Conservation (phyloP, 2,888 invertebrate species). For the Nemotelus nigrinus region DNA sequence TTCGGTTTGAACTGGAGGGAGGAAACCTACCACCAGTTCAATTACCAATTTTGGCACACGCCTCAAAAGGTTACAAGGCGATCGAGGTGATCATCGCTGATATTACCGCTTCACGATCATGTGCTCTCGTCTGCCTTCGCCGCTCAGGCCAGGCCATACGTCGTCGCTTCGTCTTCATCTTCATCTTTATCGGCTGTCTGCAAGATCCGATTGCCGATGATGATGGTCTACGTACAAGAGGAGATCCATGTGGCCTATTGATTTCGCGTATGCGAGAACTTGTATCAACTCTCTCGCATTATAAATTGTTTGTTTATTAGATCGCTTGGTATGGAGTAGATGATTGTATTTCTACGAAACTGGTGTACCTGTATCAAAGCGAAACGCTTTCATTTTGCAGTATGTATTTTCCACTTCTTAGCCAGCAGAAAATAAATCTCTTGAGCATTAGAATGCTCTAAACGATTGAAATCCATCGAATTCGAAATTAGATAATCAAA, state of each 20-base stretch:
- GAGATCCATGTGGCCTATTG: constrained; percentile 28
- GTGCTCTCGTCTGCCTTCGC: constrained; percentile 1
- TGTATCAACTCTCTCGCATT: constrained; percentile 15
- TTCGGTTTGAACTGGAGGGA: constrained; percentile 39
- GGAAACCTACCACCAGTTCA: constrained; percentile 49
- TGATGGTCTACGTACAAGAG: background rate
- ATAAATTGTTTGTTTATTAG: constrained; percentile 6
- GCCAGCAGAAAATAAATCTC: constrained; percentile 8
- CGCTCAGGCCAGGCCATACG: background rate
- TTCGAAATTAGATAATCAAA: background rate
- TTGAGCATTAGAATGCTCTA: background rate
- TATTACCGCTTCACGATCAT: constrained; percentile 5
- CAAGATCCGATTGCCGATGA: background rate
- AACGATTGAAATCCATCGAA: background rate
- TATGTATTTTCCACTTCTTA: constrained; percentile 6
- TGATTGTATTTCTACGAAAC: background rate
- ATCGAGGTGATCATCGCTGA: constrained; percentile 40
- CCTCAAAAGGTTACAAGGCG: constrained; percentile 52
- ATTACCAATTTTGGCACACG: constrained; percentile 54
- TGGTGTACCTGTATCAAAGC: background rate
- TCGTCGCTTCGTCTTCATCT: background rate
- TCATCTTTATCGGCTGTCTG: background rate
- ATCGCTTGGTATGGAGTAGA: background rate
- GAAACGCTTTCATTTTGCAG: constrained; percentile 23
- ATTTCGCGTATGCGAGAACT: constrained; percentile 5